Base-by-base conservation (phyloP, 2,113 vertebrate species). In the Limanda limanda region DNA sequence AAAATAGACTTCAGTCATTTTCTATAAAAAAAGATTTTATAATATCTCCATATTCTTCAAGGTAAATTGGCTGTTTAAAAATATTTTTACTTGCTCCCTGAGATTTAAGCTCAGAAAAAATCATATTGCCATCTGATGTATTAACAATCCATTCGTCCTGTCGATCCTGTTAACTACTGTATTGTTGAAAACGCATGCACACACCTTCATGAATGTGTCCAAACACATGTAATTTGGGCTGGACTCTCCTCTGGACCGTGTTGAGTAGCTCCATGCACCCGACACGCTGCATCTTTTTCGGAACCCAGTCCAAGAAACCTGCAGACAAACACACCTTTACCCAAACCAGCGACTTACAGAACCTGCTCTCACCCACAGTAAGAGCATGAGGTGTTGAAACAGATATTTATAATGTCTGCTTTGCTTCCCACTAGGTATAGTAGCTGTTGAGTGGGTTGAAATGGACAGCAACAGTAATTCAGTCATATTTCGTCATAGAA, bases 231-330 rank as follows among this genome's bases (percentile, higher is more conserved):
- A 98, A 88, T 70, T 97, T 96, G 14, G 97, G 97, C 88, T 98
- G 96, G 71, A 98, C 96, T 71, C 97, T 94, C 74, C 96, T 95
- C 95, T 99, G 97, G 74, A 99, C 97, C 0, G 97, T 98, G 92
- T 98, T 98, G 56, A 98, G 94, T 57, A 99, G 94, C 90, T 99
- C 97, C 93, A 99, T 96, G 17, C 97, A 99, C 15, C 97, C 97
- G 23, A 98, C 97, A 5, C 97, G 93, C 89, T 99, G 97, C 96
- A 99, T 97, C 93, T 98, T 98, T 93, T 97, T 97, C 10, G 97
- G 97, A 68, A 99, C 97, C 97, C 97, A 99, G 92, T 99, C 97
- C 89, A 99, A 93, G 85, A 99, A 99, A 74, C 97, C 97, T 98
- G 92, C 3, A 76, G 11, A 82, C 45, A 71, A 5, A 1, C 13